Evolutionary conservation across 2,888 invertebrate genomes (phyloP).

Genomic region (Ennomos quercinarius): DNA sequence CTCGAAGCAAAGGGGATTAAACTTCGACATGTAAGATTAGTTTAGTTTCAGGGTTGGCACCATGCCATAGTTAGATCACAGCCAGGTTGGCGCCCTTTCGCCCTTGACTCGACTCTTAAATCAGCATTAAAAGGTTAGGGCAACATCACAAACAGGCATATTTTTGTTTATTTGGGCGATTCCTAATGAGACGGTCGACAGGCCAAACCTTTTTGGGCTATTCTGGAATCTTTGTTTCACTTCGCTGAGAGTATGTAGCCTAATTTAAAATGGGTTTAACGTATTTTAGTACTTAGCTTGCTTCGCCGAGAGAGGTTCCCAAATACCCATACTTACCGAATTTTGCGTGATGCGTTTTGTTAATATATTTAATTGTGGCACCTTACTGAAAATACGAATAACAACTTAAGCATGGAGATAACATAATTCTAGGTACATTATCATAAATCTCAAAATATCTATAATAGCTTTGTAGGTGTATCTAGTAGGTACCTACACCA

Average conservation of each 20-base stretch:
- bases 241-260: background rate
- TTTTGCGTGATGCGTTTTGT: too few relatives aligned
- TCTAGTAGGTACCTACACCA: too few relatives aligned
- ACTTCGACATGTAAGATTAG: constrained; percentile 26
- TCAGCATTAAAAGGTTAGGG: constrained; percentile 25
- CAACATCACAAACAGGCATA: constrained; percentile 5
- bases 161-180: constrained; percentile 16
- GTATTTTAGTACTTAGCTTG: too few relatives aligned
- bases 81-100: constrained; percentile 39
- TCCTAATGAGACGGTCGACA: constrained; percentile 23
- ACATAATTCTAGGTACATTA: too few relatives aligned
- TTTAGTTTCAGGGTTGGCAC: constrained; percentile 34
- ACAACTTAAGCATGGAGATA: too few relatives aligned
- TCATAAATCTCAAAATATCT: too few relatives aligned
- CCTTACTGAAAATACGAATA: too few relatives aligned
- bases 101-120: constrained; percentile 37
- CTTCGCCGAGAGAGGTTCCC: too few relatives aligned
- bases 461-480: too few relatives aligned
- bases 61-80: constrained; percentile 32
- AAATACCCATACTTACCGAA: too few relatives aligned
- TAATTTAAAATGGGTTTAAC: background rate
- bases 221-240: constrained; percentile 22
- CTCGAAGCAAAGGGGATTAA: constrained; percentile 11
- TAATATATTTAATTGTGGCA: too few relatives aligned
- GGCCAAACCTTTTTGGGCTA: constrained; percentile 26